Evolutionary conservation across 2,888 invertebrate genomes (phyloP), one percentile per base, ranked within the genome.

Genomic region (Spialia ferax): DNA sequence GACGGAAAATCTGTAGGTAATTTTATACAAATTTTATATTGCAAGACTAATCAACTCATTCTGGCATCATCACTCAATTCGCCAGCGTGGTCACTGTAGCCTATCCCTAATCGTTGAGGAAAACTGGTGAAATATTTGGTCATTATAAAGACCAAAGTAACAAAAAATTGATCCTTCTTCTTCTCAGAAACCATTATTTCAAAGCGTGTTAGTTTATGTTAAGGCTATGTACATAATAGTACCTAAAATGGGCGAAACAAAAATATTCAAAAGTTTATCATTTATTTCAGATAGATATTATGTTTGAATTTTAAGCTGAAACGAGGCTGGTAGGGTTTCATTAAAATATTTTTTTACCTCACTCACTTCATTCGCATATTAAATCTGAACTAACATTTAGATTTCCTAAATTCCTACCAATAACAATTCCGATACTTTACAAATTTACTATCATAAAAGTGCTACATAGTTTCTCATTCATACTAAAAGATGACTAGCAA

Each of bases 301-400:
- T 22, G 57, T 66, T 66, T 38, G 23, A 54, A 52, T 42, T 50
- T 61, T 42, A 69, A 68, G 42, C 67, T 45, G 18, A 45, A 45
- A 5, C 2, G 18, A 18, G 18, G 2, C 45, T 45, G 18, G 45
- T 60, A 45, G 68, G 67, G 55, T 50, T 42, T 22, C 32, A 55
- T 38, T 62, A 11, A 45, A 54, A 32, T 22, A 50, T 55, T 63
- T 66, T 63, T 68, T 50, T 23, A 56, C 62, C 45, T 18, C 57
- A 18, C 23, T 6, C 50, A n/a, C 38, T 59, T 42, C 18, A 59
- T 71, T 76, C 65, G 73, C 75, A 76, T 80, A 45, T 18, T 76
- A 79, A 81, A 74, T 72, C 71, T 75, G 72, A 71, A 73, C 75
- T 79, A 80, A 79, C 76, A 75, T 74, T 76, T 74, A 73, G 73